Evolutionary conservation across 1,140 invertebrate genomes (phyloP), one percentile per base, ranked within the genome.

Genomic region (Hylaeus anthracinus): DNA sequence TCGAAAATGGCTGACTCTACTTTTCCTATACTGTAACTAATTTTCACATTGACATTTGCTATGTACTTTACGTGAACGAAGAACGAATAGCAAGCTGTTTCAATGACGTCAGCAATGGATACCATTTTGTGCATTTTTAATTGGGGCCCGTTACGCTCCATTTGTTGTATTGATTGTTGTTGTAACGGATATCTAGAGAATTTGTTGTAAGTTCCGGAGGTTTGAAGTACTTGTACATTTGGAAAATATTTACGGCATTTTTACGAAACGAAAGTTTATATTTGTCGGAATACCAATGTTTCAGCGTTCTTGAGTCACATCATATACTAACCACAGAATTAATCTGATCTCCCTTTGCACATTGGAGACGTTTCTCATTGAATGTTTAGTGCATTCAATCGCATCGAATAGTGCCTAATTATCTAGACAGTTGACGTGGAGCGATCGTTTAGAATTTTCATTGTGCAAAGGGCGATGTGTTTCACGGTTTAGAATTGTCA

Each of bases 161-260:
- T 71, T 86, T 85, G 83, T 86, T 86, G 63, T 80, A 67, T 75
- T 41, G 48, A 86, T 86, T 87, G 85, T 87, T 86, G 60, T 87
- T 86, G 60, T 73, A 45, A 84, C 2, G 41, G 75, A 72, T 74
- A 53, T 71, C 26, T 26, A 58, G 61, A 43, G 45, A 86, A 77
- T 78, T 85, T 85, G 66, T 86, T 79, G 60, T 48, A 85, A 73
- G 64, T 81, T 70, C 82, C 37, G 48, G 55, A 75, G 26, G 43
- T 63, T 78, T 79, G 69, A 37, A 37, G 41, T 73, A 81, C 78
- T 72, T 72, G 79, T 66, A 60, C 65, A 77, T 61, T 72, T 84
- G 43, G 37, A 79, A 14, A 72, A 73, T 67, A 66, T 43, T 66
- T 71, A 63, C 58, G 45, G 41, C 69, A 75, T 80, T 79, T 78